Base-by-base conservation (phyloP, 2,113 vertebrate species). In the Burhinus oedicnemus region DNA sequence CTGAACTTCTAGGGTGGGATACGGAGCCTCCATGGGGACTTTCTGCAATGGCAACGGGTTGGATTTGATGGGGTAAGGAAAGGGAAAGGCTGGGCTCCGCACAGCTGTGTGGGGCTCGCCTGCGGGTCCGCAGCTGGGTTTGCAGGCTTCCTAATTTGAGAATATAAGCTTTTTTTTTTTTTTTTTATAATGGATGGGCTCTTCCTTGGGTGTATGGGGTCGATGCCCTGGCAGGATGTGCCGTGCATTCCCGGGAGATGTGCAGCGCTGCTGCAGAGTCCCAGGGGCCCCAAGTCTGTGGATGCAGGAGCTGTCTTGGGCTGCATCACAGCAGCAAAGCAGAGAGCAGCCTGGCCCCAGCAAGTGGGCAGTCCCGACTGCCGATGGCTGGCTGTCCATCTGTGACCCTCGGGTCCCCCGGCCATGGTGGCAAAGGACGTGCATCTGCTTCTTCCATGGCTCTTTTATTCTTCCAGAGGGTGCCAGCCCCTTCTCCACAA, bases 141-240 rank as follows among this genome's bases (percentile, higher is more conserved):
- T 6, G 8, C 12, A 2, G 1, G 12, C 60, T 64, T 62, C 29
- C 32, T 52, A 6, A 45, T 5, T 34, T 4, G 21, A 51, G 45
- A 44, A 34, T 62, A 36, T 40, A 11, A 51, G 38, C 1, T 9
- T 4, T 21, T 61, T 60, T 65, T 15, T 4, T 22, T 62, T 57
- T 64, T 13, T 44, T 44, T 44, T 44, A 9, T 20, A 11, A 34
- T 22, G 6, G 42, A 9, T 12, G 22, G 11, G 22, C 1, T 61
- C 34, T 52, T 14, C 32, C 11, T 3, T n/a, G 55, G 8, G 3
- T 3, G 1, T 9, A 2, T 10, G 38, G 51, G 54, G 45, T 18
- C 6, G 15, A 6, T 21, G 15, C 15, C 25, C 69, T 42, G 58
- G 6, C 9, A 44, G 32, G 30, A 17, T 10, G 2, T 9, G 34